These are phyloP conservation scores for Mirounga angustirostris DNA, from an alignment of 2,113 vertebrate species.

Conservation along the genomic window DNA sequence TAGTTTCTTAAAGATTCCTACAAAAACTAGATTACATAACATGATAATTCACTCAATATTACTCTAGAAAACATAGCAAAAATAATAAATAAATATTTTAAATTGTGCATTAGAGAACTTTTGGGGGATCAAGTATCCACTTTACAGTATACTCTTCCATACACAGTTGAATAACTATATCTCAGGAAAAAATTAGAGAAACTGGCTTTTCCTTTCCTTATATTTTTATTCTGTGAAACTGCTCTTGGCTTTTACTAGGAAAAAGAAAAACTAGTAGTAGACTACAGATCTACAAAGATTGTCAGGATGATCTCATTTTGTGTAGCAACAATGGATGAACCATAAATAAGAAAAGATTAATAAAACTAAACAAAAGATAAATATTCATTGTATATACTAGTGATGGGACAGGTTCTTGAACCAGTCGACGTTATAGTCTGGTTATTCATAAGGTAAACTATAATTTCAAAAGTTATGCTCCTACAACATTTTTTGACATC, in stretches of 20 bases:
- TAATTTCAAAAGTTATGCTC: constrained; percentile 66
- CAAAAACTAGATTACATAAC: not conserved
- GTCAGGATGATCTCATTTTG: constrained; percentile 54
- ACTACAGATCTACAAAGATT: not conserved
- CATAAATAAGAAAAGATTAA: constrained; percentile 45
- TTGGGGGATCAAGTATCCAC: not conserved
- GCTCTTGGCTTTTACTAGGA: rapidly evolving
- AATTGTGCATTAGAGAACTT: not conserved
- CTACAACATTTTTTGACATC: not conserved
- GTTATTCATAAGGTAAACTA: constrained; percentile 60
- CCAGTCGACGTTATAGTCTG: constrained; percentile 38
- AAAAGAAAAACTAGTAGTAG: constrained; percentile 1
- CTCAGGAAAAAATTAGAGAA: not conserved
- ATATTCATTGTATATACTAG: constrained; percentile 69
- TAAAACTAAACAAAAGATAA: constrained; percentile 53
- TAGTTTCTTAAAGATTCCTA: not conserved
- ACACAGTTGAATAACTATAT: not conserved
- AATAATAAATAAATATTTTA: not conserved
- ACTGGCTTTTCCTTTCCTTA: not conserved
- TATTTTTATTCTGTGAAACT: not conserved
- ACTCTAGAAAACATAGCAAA: not conserved
- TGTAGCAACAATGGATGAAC: not conserved
- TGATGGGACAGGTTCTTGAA: constrained; percentile 76
- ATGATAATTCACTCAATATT: not conserved
- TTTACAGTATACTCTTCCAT: not conserved